Evolutionary conservation across 2,797 vertebrate genomes (phyloP).

Genomic region (Tragelaphus oryx): DNA sequence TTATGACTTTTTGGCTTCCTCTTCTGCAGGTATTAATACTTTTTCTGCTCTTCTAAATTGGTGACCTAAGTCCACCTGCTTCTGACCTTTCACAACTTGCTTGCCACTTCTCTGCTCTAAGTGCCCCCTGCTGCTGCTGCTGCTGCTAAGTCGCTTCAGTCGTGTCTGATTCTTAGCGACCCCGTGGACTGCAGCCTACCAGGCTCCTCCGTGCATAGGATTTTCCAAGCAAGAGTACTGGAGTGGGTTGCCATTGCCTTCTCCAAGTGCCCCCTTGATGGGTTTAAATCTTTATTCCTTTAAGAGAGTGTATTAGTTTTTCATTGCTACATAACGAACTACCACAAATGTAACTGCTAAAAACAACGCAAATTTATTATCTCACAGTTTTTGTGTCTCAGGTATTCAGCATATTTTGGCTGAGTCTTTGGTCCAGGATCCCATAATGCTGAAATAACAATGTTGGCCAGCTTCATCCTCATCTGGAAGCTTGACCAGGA

Average conservation of each 20-base stretch:
- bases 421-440: not conserved
- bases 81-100: not conserved
- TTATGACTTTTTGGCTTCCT: not conserved
- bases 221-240: not conserved
- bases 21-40: not conserved
- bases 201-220: not conserved
- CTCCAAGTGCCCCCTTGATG: not conserved
- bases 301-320: not conserved
- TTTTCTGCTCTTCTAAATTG: not conserved
- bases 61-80: not conserved
- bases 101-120: not conserved
- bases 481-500: not conserved
- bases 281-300: not conserved
- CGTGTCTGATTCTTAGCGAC: fast-evolving
- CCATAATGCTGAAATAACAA: not conserved
- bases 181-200: too few species aligned
- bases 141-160: not conserved
- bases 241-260: not conserved
- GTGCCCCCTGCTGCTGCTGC: not conserved
- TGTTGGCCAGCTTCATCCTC: not conserved
- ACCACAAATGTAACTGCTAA: not conserved
- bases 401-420: not conserved
- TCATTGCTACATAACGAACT: not conserved
- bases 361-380: not conserved
- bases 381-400: not conserved